Conservation (phyloP, 2,888 invertebrate species). For the Tholera decimalis region DNA sequence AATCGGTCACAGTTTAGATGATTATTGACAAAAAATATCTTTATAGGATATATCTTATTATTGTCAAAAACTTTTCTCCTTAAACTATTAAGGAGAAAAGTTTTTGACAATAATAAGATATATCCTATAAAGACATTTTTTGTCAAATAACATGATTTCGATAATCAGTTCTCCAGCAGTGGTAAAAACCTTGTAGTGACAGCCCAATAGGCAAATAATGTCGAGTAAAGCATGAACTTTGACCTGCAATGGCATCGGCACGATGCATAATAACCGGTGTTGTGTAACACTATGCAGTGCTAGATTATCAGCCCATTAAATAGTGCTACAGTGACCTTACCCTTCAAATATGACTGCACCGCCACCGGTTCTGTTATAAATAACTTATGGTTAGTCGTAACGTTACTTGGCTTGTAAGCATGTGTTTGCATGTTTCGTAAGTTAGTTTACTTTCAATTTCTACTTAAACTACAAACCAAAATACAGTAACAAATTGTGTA, state of each 20-base stretch:
- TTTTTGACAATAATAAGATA: too few species aligned
- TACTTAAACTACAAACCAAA: too few species aligned
- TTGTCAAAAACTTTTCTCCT: not conserved
- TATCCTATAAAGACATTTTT: not conserved
- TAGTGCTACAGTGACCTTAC: slow-evolving; percentile 21
- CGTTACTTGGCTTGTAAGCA: not conserved
- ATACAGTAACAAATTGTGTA: too few species aligned
- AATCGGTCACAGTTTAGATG: not conserved
- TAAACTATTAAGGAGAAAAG: not conserved
- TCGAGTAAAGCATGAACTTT: slow-evolving; percentile 19
- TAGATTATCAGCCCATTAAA: slow-evolving; percentile 18
- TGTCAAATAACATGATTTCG: not conserved
- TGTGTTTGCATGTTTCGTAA: not conserved
- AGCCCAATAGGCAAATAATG: slow-evolving; percentile 24
- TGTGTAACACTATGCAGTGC: slow-evolving; percentile 34
- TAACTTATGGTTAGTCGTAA: not conserved
- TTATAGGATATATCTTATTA: too few species aligned
- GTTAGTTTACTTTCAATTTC: not conserved
- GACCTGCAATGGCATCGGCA: slow-evolving; percentile 26
- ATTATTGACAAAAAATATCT: not conserved
- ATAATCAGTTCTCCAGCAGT: not conserved
- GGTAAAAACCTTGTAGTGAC: slow-evolving; percentile 22
- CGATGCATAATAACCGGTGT: slow-evolving; percentile 35
- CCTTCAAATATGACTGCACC: slow-evolving; percentile 19
- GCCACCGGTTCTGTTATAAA: not conserved